Evolutionary conservation across 1,140 invertebrate species (phyloP).

Genomic region (Ceratina japonica): DNA sequence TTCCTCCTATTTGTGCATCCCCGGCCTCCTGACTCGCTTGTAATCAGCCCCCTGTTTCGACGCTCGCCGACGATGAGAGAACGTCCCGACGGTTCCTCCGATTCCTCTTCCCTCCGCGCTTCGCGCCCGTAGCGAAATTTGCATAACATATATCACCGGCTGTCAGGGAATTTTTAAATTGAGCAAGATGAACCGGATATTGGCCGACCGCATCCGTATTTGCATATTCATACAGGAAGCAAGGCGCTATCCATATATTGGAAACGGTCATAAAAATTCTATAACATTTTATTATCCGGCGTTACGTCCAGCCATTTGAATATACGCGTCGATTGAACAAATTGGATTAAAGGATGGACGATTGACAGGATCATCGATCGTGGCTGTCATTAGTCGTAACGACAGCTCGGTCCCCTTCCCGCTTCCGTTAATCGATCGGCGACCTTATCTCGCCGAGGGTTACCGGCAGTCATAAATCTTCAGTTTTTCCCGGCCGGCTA

Average conservation of each 20-base stretch:
- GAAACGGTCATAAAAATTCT: no score
- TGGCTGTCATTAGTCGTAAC: conserved; percentile 48
- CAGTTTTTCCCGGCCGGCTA: conserved; percentile 40
- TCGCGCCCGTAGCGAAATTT: no score
- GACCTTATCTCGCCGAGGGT: conserved; percentile 62
- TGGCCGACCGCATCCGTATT: no score
- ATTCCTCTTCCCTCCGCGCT: no score
- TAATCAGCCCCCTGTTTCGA: not conserved
- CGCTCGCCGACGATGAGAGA: no score
- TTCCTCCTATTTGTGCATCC: not conserved
- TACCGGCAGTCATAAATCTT: conserved; percentile 58
- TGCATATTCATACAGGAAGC: no score
- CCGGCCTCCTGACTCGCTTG: not conserved
- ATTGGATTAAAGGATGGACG: conserved; percentile 38
- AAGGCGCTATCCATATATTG: no score
- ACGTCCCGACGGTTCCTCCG: no score
- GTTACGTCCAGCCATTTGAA: not conserved
- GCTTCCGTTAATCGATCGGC: conserved; percentile 58
- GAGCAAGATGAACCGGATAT: no score
- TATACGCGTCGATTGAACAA: not conserved
- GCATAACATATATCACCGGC: no score
- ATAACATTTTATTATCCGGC: no score
- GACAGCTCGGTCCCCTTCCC: conserved; percentile 38
- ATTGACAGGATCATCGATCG: conserved; percentile 38
- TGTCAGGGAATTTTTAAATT: no score